Percentiles rank a stretch among this genome's conserved stretches.
These are phyloP conservation scores for Chionomys nivalis DNA, from an alignment of 2,113 vertebrate species.

Conservation along the genomic window DNA sequence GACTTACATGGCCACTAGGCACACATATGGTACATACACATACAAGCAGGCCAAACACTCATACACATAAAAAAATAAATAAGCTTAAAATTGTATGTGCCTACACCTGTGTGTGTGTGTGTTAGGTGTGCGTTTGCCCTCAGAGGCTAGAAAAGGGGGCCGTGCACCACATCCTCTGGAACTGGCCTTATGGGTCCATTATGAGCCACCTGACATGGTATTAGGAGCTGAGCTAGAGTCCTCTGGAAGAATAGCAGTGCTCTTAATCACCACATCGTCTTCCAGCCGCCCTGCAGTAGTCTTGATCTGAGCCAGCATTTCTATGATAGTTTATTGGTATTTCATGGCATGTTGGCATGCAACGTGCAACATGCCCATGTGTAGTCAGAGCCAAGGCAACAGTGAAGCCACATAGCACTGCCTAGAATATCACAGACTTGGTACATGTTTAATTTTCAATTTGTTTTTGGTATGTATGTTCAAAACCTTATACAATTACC, in stretches of 20 bases:
- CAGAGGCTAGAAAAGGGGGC: neutral
- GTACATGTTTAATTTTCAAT: neutral
- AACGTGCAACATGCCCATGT: neutral
- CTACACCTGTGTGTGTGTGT: neutral
- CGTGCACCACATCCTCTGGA: neutral
- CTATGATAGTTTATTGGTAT: neutral
- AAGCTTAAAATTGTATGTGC: neutral
- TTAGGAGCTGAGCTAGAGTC: no score
- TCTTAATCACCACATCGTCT: neutral
- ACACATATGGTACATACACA: neutral
- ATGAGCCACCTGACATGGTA: neutral
- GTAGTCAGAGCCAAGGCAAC: neutral
- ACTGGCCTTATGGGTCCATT: no score
- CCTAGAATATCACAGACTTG: neutral
- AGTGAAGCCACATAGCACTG: neutral
- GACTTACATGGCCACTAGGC: neutral
- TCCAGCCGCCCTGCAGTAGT: neutral
- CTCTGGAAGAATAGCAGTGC: neutral
- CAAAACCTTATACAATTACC: neutral
- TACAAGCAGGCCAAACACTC: neutral
- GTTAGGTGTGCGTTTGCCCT: neutral
- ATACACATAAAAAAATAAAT: neutral
- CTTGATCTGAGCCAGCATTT: neutral
- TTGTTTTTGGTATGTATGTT: neutral
- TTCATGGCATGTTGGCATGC: neutral